phyloP scores from a whole-genome alignment of 1,140 invertebrate genomes.

The Ganaspis sp. region DNA sequence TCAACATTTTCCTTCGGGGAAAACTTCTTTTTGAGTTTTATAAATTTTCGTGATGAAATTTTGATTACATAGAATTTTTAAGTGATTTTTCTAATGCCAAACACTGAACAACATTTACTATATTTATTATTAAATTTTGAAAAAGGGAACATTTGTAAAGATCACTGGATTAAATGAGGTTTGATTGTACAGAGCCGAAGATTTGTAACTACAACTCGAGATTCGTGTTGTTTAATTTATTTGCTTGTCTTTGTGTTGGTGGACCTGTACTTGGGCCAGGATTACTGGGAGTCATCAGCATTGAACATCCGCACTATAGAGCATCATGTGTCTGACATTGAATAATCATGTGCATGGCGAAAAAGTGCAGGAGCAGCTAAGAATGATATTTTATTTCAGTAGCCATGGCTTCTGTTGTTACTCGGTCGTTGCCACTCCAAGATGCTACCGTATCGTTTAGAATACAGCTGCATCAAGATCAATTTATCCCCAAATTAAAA shows the following conservation, averaged over 20 bases:
- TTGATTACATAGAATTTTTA: no score
- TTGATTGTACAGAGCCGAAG: no score
- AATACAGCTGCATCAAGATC: conserved; percentile 19
- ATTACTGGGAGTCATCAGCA: not conserved
- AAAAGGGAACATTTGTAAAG: no score
- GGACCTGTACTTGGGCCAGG: not conserved
- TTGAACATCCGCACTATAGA: not conserved
- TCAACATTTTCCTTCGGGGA: no score
- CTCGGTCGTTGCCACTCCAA: conserved; percentile 4
- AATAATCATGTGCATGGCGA: conserved; percentile 6
- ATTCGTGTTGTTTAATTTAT: no score
- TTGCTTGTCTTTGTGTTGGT: not conserved
- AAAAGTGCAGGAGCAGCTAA: conserved; percentile 1
- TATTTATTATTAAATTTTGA: no score
- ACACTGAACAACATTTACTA: no score
- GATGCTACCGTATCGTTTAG: conserved; percentile 17
- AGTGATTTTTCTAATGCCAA: no score
- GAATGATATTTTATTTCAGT: conserved; percentile 27
- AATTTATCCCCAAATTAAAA: not conserved
- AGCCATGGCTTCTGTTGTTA: conserved; percentile 14
- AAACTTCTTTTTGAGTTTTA: no score
- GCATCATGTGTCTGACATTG: conserved; percentile 16
- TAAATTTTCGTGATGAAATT: no score
- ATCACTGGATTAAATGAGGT: no score
- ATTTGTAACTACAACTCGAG: no score